Evolutionary conservation across 2,113 vertebrate genomes (phyloP).

Genomic region (Carettochelys insculpta): DNA sequence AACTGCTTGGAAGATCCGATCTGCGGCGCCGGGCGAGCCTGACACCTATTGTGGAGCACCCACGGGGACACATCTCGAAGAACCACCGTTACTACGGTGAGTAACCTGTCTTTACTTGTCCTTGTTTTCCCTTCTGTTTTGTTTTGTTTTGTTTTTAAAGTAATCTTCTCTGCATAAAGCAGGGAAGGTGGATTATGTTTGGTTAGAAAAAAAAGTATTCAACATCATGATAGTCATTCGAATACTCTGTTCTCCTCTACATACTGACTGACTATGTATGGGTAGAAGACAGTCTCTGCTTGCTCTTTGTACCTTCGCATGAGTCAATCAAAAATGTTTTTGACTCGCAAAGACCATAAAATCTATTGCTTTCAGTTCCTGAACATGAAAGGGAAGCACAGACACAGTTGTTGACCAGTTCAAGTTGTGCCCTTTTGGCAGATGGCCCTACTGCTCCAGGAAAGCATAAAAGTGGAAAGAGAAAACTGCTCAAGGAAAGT

Average conservation of each 20-base stretch:
- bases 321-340: constrained; percentile 19
- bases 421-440: constrained; percentile 38
- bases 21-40: no score
- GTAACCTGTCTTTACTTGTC: no score
- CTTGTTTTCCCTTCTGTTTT: no score
- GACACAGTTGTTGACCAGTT: constrained; percentile 37
- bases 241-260: neutral
- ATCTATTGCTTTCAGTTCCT: constrained; percentile 2
- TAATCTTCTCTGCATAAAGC: fast-evolving
- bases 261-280: neutral
- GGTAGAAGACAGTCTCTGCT: neutral
- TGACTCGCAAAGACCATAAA: neutral
- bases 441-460: constrained; percentile 13
- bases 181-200: neutral
- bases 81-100: no score
- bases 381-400: constrained; percentile 39
- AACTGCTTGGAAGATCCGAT: no score
- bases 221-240: neutral
- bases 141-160: neutral
- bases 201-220: neutral
- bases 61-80: no score
- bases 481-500: neutral
- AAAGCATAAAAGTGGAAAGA: constrained; percentile 16
- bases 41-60: no score
- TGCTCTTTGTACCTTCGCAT: neutral